A percentile compares a stretch with the other conserved stretches of the same genome.
Conservation (phyloP, 1,140 invertebrate genomes). For the Akabosia matsudoensis region DNA sequence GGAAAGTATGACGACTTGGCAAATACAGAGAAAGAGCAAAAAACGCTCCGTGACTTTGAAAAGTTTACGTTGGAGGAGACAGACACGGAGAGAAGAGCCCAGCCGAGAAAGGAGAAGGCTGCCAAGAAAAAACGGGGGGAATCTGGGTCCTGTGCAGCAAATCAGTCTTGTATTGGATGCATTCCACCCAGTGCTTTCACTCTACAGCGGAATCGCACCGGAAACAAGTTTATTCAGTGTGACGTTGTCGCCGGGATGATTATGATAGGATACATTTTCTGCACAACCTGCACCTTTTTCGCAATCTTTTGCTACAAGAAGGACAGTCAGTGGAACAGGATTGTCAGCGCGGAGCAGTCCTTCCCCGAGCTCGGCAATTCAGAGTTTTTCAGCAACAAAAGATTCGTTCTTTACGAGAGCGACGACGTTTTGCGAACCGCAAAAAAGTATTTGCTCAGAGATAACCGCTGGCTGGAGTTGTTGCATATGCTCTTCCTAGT, state of each 20-base stretch:
- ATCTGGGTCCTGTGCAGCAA: too few relatives aligned
- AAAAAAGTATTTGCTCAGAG: neutral
- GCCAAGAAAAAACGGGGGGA: too few relatives aligned
- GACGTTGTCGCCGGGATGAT: neutral
- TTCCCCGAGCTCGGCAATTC: neutral
- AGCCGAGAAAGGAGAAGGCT: too few relatives aligned
- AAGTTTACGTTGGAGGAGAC: too few relatives aligned
- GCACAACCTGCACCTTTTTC: neutral
- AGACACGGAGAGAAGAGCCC: too few relatives aligned
- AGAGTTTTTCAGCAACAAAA: neutral
- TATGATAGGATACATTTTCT: neutral
- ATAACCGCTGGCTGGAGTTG: neutral
- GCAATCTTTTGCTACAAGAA: neutral
- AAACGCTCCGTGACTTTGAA: too few relatives aligned
- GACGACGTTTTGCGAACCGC: neutral
- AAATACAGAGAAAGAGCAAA: too few relatives aligned
- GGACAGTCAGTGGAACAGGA: neutral
- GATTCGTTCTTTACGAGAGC: neutral
- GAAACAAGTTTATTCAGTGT: constrained; percentile 1
- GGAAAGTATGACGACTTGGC: too few relatives aligned
- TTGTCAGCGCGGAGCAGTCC: neutral
- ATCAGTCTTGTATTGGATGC: too few relatives aligned
- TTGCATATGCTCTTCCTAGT: neutral
- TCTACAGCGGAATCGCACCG: neutral
- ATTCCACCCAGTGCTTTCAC: neutral